Evolutionary conservation across 2,888 invertebrate species (phyloP).

Genomic region (Chrysolina americana): DNA sequence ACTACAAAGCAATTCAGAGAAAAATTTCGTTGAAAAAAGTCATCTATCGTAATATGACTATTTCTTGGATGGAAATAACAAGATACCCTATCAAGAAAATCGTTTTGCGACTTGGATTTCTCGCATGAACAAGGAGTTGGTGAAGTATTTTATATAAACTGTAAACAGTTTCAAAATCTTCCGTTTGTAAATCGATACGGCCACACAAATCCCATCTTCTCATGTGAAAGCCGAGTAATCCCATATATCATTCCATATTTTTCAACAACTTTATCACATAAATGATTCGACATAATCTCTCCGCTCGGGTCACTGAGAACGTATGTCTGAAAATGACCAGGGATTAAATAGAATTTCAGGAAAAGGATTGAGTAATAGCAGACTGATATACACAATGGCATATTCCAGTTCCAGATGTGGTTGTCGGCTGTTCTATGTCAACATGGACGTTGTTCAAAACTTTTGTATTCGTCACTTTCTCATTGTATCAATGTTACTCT

Average conservation of each 20-base stretch:
- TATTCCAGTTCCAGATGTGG: slow-evolving; percentile 7
- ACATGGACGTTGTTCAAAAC: background rate
- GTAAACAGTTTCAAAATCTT: no score
- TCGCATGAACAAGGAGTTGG: no score
- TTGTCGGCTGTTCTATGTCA: background rate
- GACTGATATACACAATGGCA: background rate
- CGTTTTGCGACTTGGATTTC: no score
- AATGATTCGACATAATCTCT: slow-evolving; percentile 69
- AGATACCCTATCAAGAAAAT: no score
- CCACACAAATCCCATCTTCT: no score
- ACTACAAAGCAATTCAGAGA: no score
- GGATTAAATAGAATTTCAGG: slow-evolving; percentile 32
- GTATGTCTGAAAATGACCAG: slow-evolving; percentile 58
- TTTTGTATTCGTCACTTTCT: background rate
- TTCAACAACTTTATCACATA: slow-evolving; percentile 67
- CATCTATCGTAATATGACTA: no score
- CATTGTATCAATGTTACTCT: background rate
- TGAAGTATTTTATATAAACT: no score
- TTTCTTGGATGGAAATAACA: no score
- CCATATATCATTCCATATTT: slow-evolving; percentile 64
- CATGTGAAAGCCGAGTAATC: slow-evolving; percentile 29
- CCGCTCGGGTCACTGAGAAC: slow-evolving; percentile 51
- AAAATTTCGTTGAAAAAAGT: no score
- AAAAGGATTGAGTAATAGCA: slow-evolving; percentile 31
- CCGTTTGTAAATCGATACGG: no score